Conservation (phyloP, 2,797 vertebrate genomes). For the Cuniculus paca region DNA sequence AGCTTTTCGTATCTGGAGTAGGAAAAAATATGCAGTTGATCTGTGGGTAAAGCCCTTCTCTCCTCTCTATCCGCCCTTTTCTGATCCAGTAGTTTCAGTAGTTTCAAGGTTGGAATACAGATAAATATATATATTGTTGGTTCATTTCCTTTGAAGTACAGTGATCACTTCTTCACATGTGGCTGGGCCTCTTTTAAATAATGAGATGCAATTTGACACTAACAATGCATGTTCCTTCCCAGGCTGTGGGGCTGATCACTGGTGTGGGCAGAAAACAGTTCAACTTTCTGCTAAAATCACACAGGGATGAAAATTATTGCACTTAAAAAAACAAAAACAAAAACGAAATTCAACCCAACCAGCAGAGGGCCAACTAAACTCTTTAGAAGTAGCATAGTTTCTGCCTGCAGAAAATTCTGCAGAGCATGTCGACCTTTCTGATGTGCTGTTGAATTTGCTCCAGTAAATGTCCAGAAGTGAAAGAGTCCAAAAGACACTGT, state of each 20-base stretch:
- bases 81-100: not conserved
- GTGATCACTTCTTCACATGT: slow-evolving; percentile 73
- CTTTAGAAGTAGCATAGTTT: slow-evolving; percentile 69
- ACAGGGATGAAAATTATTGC: slow-evolving; percentile 85
- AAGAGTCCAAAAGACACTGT: slow-evolving; percentile 90
- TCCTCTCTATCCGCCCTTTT: slow-evolving; percentile 14
- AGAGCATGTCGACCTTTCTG: slow-evolving; percentile 77
- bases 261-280: slow-evolving; percentile 81
- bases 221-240: slow-evolving; percentile 80
- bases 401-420: slow-evolving; percentile 59
- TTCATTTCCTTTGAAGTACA: slow-evolving; percentile 55
- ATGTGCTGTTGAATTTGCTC: slow-evolving; percentile 86
- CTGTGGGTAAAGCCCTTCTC: not conserved
- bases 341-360: slow-evolving; percentile 61
- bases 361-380: slow-evolving; percentile 45
- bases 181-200: slow-evolving; percentile 82
- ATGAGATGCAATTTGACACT: slow-evolving; percentile 86
- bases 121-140: not conserved
- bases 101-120: slow-evolving; percentile 42
- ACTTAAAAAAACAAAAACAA: slow-evolving; percentile 81
- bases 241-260: slow-evolving; percentile 78
- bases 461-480: slow-evolving; percentile 87
- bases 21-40: slow-evolving; percentile 35
- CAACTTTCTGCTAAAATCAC: slow-evolving; percentile 82
- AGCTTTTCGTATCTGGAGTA: slow-evolving; percentile 71